Evolutionary conservation across 1,140 invertebrate genomes (phyloP), one percentile per base, ranked within the genome.

Genomic region (Lutraria rhynchaena): DNA sequence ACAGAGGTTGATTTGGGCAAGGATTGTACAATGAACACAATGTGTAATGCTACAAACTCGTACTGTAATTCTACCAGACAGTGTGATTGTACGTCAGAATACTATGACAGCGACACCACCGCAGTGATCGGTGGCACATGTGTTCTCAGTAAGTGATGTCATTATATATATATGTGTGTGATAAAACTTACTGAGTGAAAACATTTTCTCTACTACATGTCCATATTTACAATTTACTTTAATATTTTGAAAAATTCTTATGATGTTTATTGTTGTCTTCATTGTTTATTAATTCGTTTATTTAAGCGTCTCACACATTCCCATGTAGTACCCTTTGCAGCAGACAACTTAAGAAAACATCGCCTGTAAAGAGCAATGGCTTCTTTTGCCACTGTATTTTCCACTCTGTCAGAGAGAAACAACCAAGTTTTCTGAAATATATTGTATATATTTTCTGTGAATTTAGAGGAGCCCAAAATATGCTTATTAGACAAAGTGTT

Each of bases 1-100:
- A 24, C 75, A 77, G 75, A 65, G 75, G 61, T 67, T 5, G 60
- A 77, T 27, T 29, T 77, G 17, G 75, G 61, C 1, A 31, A 51
- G 44, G 1, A 33, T 3, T 77, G 75, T 58, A 55, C 44, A n/a
- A 24, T 17, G 29, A 51, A 67, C 31, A 22, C 41, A 17, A 67
- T 67, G 60, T 77, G 75, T 57, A 41, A 33, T 7, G 19, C 75
- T 19, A 31, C 46, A 7, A 51, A 77, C 31, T 65, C 75, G 3
- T 9, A 63, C 9, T 77, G 75, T 53, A 33, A n/a, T 19, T 55
- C 58, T 24, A 71, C 60, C 13, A 77, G 31, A 31, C 35, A 15
- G 29, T 77, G 75, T 35, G 61, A 55, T 41, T 77, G 75, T 31
- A 29, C 27, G 44, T 33, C 75, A n/a, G 46, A 15, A 9, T 53